Conservation (phyloP, 2,888 invertebrate species). For the Phorcus lineatus region DNA sequence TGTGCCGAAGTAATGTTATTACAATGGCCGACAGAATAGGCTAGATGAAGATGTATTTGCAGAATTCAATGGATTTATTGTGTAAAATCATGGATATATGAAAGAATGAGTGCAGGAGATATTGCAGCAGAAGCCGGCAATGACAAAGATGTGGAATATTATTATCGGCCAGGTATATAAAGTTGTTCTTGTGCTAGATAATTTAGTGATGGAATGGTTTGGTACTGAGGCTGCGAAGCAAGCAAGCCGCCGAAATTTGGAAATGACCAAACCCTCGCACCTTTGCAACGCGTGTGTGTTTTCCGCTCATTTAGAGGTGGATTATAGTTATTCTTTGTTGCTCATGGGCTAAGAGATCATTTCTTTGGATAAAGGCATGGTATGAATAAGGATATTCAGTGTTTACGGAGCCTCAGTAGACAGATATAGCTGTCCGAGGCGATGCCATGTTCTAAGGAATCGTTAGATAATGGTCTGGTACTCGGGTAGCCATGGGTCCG, state of each 20-base stretch:
- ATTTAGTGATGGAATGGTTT: constrained; percentile 1
- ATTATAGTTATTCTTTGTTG: not conserved
- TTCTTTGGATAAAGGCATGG: too few relatives aligned
- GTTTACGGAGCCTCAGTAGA: too few relatives aligned
- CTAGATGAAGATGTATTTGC: constrained; percentile 50
- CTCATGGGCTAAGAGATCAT: too few relatives aligned
- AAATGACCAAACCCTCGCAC: not conserved
- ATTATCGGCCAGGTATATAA: constrained; percentile 63
- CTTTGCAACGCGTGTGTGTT: not conserved
- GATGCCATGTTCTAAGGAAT: too few relatives aligned
- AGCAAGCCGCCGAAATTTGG: not conserved
- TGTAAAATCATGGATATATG: constrained; percentile 42
- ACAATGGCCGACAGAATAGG: constrained; percentile 64
- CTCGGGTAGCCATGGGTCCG: too few relatives aligned
- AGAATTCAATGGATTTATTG: constrained; percentile 44
- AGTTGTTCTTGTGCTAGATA: not conserved
- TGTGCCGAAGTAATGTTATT: constrained; percentile 61
- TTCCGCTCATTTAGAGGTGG: not conserved
- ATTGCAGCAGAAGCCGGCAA: constrained; percentile 63
- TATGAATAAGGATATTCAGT: too few relatives aligned
- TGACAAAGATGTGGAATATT: constrained; percentile 69
- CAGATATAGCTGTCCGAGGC: too few relatives aligned
- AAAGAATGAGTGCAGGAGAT: constrained; percentile 66
- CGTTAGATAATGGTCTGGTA: too few relatives aligned
- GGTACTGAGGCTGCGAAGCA: not conserved